Evolutionary conservation across 2,113 vertebrate genomes (phyloP), one percentile per base, ranked within the genome.

Genomic region (Bos indicus): DNA sequence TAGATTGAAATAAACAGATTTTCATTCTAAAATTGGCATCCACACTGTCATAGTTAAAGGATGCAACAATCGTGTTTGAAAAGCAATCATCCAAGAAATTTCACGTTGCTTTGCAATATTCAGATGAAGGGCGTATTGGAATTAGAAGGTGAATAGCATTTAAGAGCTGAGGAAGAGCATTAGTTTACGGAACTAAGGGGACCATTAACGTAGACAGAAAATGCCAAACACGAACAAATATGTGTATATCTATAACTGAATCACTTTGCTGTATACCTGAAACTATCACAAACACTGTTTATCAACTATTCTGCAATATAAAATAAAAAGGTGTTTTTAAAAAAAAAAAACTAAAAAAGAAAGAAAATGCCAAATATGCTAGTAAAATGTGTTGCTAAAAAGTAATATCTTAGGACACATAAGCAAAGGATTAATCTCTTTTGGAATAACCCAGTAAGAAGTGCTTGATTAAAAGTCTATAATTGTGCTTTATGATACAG

Each of bases 11-110:
- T 97, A 98, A 97, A 98, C 97, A 98, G 94, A 97, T 98, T 98
- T 98, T 98, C 97, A 95, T 98, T 98, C 98, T 98, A 99, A 99
- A 98, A 98, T 98, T 98, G 98, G 95, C 97, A 97, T 98, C 94
- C 96, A 90, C 77, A 88, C 93, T 98, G 93, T 89, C 96, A 84
- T 67, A 97, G 90, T 98, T 97, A 97, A 98, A 97, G 93, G 97
- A 90, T 97, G 98, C 95, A 97, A 96, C 97, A 95, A 90, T 80
- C 95, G 82, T 95, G 71, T 93, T 96, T 96, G 86, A 98, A 96
- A 95, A 54, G 9, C 88, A 97, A 94, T 82, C 25, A 59, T 92
- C 71, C 83, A 67, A 97, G 93, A 98, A 98, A 98, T 88, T 78
- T 74, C 52, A 43, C 12, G 10, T 33, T 93, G 43, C 77, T 95